Conservation (phyloP, 2,113 vertebrate species). For the Quiscalus mexicanus region DNA sequence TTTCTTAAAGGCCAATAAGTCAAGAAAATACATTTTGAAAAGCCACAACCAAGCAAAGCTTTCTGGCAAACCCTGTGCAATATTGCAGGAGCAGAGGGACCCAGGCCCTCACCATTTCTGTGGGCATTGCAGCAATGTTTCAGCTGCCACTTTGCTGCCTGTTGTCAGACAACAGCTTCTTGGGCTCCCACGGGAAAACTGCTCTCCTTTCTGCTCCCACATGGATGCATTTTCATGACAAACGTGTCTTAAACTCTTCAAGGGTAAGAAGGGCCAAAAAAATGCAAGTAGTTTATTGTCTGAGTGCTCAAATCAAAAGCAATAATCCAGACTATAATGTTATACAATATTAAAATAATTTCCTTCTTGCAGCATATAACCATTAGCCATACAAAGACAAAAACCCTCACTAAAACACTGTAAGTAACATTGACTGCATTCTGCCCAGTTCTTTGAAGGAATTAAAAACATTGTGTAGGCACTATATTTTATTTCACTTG, state of each 20-base stretch:
- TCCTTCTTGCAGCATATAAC: neutral
- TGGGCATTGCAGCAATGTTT: neutral
- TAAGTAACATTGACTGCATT: neutral
- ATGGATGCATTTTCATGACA: neutral
- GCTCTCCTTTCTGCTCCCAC: neutral
- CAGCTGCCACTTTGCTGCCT: neutral
- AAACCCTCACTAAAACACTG: neutral
- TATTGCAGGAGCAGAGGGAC: neutral
- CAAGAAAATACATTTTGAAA: neutral
- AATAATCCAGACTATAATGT: neutral
- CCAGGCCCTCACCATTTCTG: neutral
- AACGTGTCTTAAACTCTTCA: neutral
- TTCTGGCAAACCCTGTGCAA: neutral
- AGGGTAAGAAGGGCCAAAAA: neutral
- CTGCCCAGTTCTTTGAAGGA: neutral
- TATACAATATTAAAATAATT: neutral
- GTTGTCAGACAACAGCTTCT: neutral
- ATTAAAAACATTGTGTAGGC: neutral
- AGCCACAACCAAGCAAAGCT: neutral
- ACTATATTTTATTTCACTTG: neutral
- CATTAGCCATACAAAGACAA: neutral
- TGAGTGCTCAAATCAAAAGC: neutral
- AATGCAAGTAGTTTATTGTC: neutral
- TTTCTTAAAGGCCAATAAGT: neutral
- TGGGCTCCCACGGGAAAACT: neutral